Conservation (phyloP, 2,797 vertebrate genomes). For the Clarias pachynema region DNA sequence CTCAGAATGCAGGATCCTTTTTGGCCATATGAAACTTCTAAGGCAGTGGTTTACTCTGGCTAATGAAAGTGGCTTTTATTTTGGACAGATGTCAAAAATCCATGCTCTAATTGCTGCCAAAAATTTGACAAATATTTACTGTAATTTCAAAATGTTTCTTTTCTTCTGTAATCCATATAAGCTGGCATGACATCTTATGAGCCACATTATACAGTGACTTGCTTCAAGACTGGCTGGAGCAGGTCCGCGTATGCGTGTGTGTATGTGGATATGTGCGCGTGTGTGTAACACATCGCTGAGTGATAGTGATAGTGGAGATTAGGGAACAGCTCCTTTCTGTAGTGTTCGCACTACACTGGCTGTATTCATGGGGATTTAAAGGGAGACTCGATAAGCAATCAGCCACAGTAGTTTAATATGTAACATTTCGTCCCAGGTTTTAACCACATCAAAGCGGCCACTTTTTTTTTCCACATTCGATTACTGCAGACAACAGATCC, state of each 20-base stretch:
- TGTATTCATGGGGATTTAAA: conserved; percentile 36
- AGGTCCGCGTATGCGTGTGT: neutral
- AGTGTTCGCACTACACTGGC: neutral
- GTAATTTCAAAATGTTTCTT: conserved; percentile 72
- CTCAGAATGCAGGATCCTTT: conserved; percentile 47
- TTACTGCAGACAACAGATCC: neutral
- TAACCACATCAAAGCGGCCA: conserved; percentile 21
- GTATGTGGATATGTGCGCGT: conserved; percentile 16
- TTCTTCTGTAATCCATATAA: conserved; percentile 63
- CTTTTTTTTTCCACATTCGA: neutral
- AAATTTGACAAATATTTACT: conserved; percentile 74
- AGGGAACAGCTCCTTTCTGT: conserved; percentile 6
- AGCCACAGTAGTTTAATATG: conserved; percentile 7
- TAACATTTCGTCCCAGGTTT: conserved; percentile 22
- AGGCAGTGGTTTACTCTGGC: conserved; percentile 55
- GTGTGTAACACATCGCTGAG: conserved; percentile 2
- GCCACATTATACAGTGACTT: conserved; percentile 36
- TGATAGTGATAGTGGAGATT: conserved; percentile 18
- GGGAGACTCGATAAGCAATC: conserved; percentile 26
- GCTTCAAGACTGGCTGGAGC: conserved; percentile 11
- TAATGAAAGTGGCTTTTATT: conserved; percentile 72
- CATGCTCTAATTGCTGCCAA: conserved; percentile 67
- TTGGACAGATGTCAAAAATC: conserved; percentile 66
- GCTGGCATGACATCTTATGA: conserved; percentile 49
- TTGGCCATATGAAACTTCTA: conserved; percentile 47